phyloP scores from a whole-genome alignment of 2,888 invertebrate genomes.

The Tipula unca region DNA sequence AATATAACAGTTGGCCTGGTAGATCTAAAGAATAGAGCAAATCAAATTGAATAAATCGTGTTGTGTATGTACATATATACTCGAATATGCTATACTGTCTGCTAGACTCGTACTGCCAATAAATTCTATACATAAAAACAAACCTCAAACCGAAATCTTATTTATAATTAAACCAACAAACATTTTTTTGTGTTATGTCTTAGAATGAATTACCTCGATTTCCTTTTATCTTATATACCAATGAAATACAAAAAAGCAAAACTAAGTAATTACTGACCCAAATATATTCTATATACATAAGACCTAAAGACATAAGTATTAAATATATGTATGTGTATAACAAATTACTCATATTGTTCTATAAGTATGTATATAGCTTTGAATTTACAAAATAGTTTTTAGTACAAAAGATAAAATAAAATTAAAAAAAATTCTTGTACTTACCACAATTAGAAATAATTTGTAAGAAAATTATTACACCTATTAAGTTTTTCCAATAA shows the following conservation, averaged over 20 bases:
- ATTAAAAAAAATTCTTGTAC: constrained; percentile 16
- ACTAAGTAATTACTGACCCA: neutral
- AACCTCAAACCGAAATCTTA: neutral
- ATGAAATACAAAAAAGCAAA: neutral
- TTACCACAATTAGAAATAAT: constrained; percentile 24
- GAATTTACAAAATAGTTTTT: neutral
- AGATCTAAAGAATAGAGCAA: neutral
- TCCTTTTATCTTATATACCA: neutral
- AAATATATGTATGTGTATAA: neutral
- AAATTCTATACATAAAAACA: neutral
- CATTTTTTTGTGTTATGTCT: neutral
- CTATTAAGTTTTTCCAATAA: constrained; percentile 21
- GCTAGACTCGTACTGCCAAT: neutral
- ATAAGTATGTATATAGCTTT: neutral
- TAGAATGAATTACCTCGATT: neutral
- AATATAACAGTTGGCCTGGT: neutral
- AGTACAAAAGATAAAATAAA: neutral
- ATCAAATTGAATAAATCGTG: neutral
- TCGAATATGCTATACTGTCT: neutral
- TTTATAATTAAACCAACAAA: neutral
- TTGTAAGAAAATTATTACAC: constrained; percentile 23
- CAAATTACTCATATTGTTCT: neutral
- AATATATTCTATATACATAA: neutral
- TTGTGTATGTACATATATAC: neutral
- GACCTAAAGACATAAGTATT: neutral